Conservation (phyloP, 2,888 invertebrate genomes). For the Allygus modestus region DNA sequence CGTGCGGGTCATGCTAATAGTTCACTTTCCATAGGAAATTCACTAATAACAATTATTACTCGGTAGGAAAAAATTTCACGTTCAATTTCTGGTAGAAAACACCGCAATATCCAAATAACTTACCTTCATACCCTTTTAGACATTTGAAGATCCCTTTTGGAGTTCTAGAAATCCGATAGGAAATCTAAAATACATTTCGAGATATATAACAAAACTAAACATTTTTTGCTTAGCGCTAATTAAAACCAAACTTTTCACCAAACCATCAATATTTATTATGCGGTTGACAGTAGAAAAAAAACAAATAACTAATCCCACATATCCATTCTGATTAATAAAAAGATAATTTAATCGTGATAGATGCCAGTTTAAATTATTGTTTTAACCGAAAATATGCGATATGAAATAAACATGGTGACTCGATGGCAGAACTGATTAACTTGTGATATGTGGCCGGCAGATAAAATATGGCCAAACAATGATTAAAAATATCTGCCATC, state of each 20-base stretch:
- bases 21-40: no score
- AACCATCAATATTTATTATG: neutral
- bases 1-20: no score
- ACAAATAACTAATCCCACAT: neutral
- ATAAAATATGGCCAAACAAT: slow-evolving; percentile 54
- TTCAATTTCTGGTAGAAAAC: no score
- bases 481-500: slow-evolving; percentile 51
- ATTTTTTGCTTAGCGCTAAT: no score
- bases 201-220: no score
- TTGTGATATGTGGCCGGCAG: slow-evolving; percentile 36
- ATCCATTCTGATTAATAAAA: slow-evolving; percentile 6
- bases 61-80: no score
- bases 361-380: slow-evolving; percentile 34
- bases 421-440: slow-evolving; percentile 31
- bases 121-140: no score
- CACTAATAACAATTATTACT: no score
- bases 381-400: slow-evolving; percentile 21
- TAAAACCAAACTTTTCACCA: neutral
- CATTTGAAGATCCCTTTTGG: no score
- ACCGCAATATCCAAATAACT: no score
- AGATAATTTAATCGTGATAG: slow-evolving; percentile 35
- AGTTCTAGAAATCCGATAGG: no score
- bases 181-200: no score
- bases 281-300: neutral
- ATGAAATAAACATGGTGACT: slow-evolving; percentile 39